Evolutionary conservation across 2,888 invertebrate species (phyloP).

Genomic region (Acrobasis suavella): DNA sequence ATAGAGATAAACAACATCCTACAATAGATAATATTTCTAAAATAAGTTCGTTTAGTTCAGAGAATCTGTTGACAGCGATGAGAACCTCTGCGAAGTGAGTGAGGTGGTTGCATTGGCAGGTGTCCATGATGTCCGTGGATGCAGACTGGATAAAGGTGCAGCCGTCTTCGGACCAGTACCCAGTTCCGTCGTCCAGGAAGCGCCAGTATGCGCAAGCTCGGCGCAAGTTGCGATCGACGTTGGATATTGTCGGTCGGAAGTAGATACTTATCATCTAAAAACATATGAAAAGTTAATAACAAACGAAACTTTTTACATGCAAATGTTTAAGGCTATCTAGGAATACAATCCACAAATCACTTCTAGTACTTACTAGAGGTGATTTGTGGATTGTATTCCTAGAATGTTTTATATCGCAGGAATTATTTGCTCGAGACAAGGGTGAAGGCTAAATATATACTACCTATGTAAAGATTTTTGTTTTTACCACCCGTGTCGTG

Average conservation of each 20-base stretch:
- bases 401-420: too few relatives aligned
- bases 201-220: conserved; percentile 62
- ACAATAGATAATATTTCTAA: conserved; percentile 54
- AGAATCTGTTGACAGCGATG: conserved; percentile 33
- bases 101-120: conserved; percentile 64
- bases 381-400: too few relatives aligned
- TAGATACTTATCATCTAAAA: conserved; percentile 27
- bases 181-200: conserved; percentile 50
- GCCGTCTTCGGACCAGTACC: conserved; percentile 65
- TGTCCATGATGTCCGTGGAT: conserved; percentile 40
- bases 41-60: conserved; percentile 40
- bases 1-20: conserved; percentile 45
- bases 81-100: conserved; percentile 70
- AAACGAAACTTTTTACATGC: too few relatives aligned
- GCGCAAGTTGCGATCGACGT: conserved; percentile 16
- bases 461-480: too few relatives aligned
- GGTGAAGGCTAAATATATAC: too few relatives aligned
- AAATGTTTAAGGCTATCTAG: too few relatives aligned
- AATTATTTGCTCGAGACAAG: too few relatives aligned
- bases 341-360: too few relatives aligned
- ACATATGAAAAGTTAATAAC: neutral
- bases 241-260: conserved; percentile 19
- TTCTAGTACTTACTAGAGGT: too few relatives aligned
- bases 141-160: conserved; percentile 46
- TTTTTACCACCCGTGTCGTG: too few relatives aligned